Base-by-base conservation (phyloP, 2,888 invertebrate species). In the Perizoma flavofasciatum region DNA sequence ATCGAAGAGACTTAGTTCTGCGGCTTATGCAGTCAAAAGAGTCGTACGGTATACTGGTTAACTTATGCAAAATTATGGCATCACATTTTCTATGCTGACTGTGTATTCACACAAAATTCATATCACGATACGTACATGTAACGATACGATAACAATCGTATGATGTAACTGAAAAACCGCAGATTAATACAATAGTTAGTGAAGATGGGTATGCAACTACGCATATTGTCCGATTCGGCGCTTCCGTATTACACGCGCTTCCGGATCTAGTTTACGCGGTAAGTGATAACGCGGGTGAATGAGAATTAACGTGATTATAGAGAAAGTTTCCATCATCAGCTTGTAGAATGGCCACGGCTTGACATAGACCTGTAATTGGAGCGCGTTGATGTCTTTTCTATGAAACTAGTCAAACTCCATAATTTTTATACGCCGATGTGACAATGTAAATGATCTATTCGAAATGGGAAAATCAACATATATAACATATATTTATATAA, bases 201-300 rank as follows among this genome's bases (percentile, higher is more conserved):
- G n/a, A n/a, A 37, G 37, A 37, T 22, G 22, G 22, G 22, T 22
- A 22, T 3, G 11, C 37, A 37, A 37, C 5, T 37, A 37, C 41
- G 34, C 34, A 45, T 49, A 22, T 22, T 22, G 50, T 59, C 58
- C 10, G 63, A 65, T 66, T 64, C 68, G 48, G 53, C 47, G 53
- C n/a, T n/a, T n/a, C n/a, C n/a, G n/a, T n/a, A n/a, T n/a, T n/a
- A n/a, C 68, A 65, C 66, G 68, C 61, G 61, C 55, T 66, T 65
- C 68, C 66, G 68, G 53, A 49, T 61, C 63, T 55, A 64, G 63
- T 66, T 63, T 58, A 59, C 63, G 59, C 46, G 61, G 46, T 47
- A 10, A 11, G 43, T 22, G 49, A 54, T 49, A 50, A 50, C 50
- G 9, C 7, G 8, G 4, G 5, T 49, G 54, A 59, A 55, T 55